Conservation (phyloP, 2,888 invertebrate species). For the Atrina japonica region DNA sequence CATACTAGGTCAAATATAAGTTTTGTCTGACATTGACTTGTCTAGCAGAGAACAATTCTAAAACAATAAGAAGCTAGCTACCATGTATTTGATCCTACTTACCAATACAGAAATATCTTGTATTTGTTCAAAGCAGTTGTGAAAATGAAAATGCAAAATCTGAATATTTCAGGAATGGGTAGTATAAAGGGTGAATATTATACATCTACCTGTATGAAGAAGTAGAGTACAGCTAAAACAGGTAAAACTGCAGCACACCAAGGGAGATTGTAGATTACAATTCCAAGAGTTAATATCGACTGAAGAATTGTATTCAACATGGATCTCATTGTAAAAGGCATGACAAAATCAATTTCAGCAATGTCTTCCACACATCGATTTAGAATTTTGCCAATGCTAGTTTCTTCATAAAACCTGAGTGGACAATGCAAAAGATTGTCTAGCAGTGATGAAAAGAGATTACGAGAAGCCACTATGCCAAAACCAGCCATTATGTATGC, state of each 20-base stretch:
- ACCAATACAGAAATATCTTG: no score
- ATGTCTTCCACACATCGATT: constrained; percentile 78
- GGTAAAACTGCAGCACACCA: constrained; percentile 59
- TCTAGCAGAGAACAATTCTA: no score
- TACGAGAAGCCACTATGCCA: constrained; percentile 79
- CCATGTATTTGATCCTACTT: no score
- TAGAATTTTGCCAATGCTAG: constrained; percentile 81
- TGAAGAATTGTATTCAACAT: constrained; percentile 70
- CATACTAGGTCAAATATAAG: no score
- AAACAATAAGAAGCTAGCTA: no score
- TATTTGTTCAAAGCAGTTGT: no score
- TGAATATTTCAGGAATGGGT: no score
- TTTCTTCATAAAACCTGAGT: constrained; percentile 72
- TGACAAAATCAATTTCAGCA: constrained; percentile 70
- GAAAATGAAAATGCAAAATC: no score
- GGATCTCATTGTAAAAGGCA: constrained; percentile 75
- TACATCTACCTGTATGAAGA: constrained; percentile 71
- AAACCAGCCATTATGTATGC: constrained; percentile 77
- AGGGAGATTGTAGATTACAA: constrained; percentile 66
- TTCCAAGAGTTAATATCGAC: constrained; percentile 54
- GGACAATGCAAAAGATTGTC: constrained; percentile 72
- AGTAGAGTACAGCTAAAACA: constrained; percentile 65
- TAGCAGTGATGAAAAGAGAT: constrained; percentile 77
- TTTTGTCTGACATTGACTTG: no score
- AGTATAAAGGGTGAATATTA: no score